Evolutionary conservation across 2,888 invertebrate genomes (phyloP), one percentile per base, ranked within the genome.

Genomic region (Gymnocheta viridis): DNA sequence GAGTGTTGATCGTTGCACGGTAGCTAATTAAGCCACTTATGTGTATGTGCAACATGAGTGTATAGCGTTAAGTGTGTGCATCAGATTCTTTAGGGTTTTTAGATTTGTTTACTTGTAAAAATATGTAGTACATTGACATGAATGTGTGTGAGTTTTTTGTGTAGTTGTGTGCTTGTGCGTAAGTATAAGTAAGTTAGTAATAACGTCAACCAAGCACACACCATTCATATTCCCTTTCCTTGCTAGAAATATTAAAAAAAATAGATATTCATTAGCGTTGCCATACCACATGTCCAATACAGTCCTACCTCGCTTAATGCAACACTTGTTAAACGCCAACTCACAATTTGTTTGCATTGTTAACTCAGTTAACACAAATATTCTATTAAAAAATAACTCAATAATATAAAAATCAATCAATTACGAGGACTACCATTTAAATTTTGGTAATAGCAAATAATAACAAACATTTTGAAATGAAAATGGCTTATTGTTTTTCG

Each of bases 1-100:
- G 82, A 89, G 89, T 89, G 89, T 89, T 89, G 89, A 89, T 89
- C 89, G 89, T 89, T 88, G 89, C 89, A 89, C 89, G 89, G 89
- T 86, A 88, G 89, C 89, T 89, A 89, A 89, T 89, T 89, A 89
- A 89, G 89, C 89, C 89, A 89, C 89, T 89, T 89, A 88, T 88
- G 89, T 86, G 86, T 85, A 86, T 82, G 77, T 77, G 82, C 77
- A 58, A 58, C 72, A 77, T 77, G 49, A 77, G 77, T 77, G 38
- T 69, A 49, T 29, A 41, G 58, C 35, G 19, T 14, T n/a, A 24
- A 27, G 70, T 66, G 54, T 70, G 60, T 69, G 73, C 82, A 85
- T 77, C 81, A 83, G 85, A 88, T 88, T 87, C 87, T 88, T 89
- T 88, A 74, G 73, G 58, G 73, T 66, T 81, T 79, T 70, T 70